Conservation (phyloP, 92 coral and sea anemone species). For the Meandrina meandrites region DNA sequence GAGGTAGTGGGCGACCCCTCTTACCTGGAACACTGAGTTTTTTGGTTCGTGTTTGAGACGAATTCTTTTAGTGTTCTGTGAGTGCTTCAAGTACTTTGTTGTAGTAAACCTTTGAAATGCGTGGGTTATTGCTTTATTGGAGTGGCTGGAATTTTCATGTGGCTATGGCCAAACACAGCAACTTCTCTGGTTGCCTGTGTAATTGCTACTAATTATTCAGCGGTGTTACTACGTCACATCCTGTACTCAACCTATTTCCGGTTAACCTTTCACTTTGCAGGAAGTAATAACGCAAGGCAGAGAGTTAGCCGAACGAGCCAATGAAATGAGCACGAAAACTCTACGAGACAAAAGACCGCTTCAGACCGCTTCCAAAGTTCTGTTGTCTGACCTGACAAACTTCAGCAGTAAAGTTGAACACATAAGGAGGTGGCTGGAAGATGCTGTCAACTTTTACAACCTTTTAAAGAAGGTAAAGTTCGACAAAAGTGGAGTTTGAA, state of each 20-base stretch:
- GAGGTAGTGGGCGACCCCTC: no score
- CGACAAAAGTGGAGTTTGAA: neutral
- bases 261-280: constrained; percentile 17
- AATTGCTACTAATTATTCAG: no score
- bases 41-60: no score
- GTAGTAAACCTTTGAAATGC: no score
- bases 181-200: no score
- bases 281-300: constrained; percentile 66
- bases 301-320: constrained; percentile 57
- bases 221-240: no score
- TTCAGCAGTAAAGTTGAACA: constrained; percentile 73
- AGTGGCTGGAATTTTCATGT: no score
- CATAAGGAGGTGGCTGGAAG: constrained; percentile 57
- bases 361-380: constrained; percentile 61
- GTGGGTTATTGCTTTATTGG: no score
- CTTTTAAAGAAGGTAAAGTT: constrained; percentile 71
- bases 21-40: no score
- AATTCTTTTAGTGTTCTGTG: no score
- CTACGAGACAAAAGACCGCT: constrained; percentile 65
- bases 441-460: constrained; percentile 58
- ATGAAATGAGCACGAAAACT: constrained; percentile 48
- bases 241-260: neutral
- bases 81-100: no score
- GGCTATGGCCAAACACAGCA: no score
- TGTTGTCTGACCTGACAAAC: constrained; percentile 48